Percentiles rank a stretch among this genome's conserved stretches.
phyloP scores from a whole-genome alignment of 2,888 invertebrate species.

The Stenurella melanura region DNA sequence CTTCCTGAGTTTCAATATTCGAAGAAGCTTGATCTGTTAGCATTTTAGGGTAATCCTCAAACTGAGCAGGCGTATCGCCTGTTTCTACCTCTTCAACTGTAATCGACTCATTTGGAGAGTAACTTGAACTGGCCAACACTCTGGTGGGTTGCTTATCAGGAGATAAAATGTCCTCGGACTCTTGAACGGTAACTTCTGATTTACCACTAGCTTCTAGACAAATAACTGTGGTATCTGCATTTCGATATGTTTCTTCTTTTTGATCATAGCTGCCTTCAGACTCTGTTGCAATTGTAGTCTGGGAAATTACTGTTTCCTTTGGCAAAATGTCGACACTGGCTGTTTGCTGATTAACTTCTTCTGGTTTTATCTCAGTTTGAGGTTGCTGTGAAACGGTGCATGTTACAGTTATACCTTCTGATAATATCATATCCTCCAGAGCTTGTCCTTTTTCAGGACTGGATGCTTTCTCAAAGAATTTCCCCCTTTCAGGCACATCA shows the following conservation, averaged over 20 bases:
- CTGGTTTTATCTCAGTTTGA: conserved; percentile 75
- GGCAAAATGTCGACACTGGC: conserved; percentile 79
- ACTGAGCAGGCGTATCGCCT: conserved; percentile 76
- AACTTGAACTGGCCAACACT: conserved; percentile 76
- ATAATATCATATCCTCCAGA: conserved; percentile 74
- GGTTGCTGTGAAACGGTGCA: conserved; percentile 81
- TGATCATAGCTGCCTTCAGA: conserved; percentile 76
- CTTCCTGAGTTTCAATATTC: conserved; percentile 78
- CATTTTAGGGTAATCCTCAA: conserved; percentile 76
- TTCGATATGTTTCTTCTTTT: conserved; percentile 70
- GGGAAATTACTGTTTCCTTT: conserved; percentile 78
- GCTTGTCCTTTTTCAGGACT: conserved; percentile 73
- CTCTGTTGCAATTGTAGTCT: conserved; percentile 78
- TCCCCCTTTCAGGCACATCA: conserved; percentile 81
- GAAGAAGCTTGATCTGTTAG: conserved; percentile 75
- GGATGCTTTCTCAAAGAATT: conserved; percentile 73
- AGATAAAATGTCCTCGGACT: conserved; percentile 78
- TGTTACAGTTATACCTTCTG: conserved; percentile 78
- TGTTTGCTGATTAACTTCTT: conserved; percentile 74
- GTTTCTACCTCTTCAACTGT: conserved; percentile 77
- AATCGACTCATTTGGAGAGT: conserved; percentile 78
- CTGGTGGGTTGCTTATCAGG: conserved; percentile 74
- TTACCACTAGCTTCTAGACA: conserved; percentile 78
- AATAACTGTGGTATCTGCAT: conserved; percentile 74
- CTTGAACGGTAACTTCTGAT: conserved; percentile 79